Conservation (phyloP, 2,888 invertebrate species). For the Macaria liturata region DNA sequence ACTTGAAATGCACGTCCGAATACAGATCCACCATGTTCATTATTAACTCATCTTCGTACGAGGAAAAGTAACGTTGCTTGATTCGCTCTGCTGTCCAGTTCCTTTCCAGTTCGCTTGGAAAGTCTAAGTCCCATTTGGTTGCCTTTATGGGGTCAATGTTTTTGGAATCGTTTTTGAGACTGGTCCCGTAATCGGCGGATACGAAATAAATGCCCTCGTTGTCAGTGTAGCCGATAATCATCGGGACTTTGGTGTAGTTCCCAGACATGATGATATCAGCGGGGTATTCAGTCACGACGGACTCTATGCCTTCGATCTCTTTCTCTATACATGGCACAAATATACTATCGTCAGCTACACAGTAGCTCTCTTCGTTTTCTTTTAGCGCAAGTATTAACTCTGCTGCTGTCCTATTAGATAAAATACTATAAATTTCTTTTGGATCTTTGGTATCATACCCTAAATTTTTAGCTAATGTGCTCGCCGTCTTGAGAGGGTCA, state of each 20-base stretch:
- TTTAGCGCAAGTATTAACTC: conserved; percentile 62
- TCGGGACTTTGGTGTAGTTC: conserved; percentile 70
- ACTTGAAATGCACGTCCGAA: conserved; percentile 72
- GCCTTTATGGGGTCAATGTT: conserved; percentile 48
- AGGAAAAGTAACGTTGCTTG: conserved; percentile 60
- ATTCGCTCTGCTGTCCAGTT: conserved; percentile 57
- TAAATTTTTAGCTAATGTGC: conserved; percentile 59
- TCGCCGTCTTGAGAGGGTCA: conserved; percentile 63
- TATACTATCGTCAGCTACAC: conserved; percentile 60
- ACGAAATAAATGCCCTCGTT: conserved; percentile 73
- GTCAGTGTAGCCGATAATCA: conserved; percentile 73
- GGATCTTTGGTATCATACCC: conserved; percentile 67
- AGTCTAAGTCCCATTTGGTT: conserved; percentile 60
- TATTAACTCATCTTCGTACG: conserved; percentile 58
- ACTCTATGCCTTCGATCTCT: conserved; percentile 59
- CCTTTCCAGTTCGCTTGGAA: conserved; percentile 56
- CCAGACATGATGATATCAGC: conserved; percentile 59
- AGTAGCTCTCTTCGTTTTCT: conserved; percentile 59
- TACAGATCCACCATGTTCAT: conserved; percentile 72
- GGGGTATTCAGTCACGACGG: conserved; percentile 63
- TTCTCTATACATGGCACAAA: conserved; percentile 73
- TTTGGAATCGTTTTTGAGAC: conserved; percentile 44
- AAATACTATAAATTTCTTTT: conserved; percentile 58
- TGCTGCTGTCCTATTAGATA: conserved; percentile 55
- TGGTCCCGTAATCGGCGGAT: conserved; percentile 62